phyloP scores from a whole-genome alignment of 2,888 invertebrate species.

The Lasioglossum vierecki region DNA sequence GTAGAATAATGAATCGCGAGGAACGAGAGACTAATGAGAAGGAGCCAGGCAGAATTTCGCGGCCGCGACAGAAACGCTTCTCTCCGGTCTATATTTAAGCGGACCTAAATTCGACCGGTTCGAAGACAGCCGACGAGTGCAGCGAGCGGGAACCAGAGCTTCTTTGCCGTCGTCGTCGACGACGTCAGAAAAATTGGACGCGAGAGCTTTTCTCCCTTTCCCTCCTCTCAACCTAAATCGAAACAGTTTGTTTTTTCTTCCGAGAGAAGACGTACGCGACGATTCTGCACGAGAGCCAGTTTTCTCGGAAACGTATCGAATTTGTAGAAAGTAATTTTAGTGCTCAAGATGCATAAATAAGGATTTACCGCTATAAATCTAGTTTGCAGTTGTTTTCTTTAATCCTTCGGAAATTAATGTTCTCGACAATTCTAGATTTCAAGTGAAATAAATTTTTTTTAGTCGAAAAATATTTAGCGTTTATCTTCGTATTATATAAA shows the following conservation, averaged over 20 bases:
- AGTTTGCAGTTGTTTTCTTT: not conserved
- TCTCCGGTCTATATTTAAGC: conserved; percentile 66
- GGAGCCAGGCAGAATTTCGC: conserved; percentile 30
- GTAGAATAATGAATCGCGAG: conserved; percentile 45
- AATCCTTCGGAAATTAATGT: not conserved
- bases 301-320: not conserved
- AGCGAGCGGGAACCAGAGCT: conserved; percentile 20
- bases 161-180: not conserved
- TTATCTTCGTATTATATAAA: too few relatives aligned
- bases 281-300: not conserved
- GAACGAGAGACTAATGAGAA: conserved; percentile 32
- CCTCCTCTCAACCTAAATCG: not conserved
- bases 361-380: not conserved
- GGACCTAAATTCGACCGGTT: conserved; percentile 64
- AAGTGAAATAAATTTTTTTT: too few relatives aligned
- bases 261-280: not conserved
- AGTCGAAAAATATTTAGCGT: too few relatives aligned
- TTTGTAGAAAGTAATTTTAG: not conserved
- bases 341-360: not conserved
- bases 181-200: conserved; percentile 36
- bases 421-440: not conserved
- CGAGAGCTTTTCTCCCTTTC: conserved; percentile 2
- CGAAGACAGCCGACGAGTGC: conserved; percentile 41
- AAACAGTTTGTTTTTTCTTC: conserved; percentile 12
- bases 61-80: conserved; percentile 45